Evolutionary conservation across 2,113 vertebrate genomes (phyloP).

Genomic region (Hippocampus abdominalis): DNA sequence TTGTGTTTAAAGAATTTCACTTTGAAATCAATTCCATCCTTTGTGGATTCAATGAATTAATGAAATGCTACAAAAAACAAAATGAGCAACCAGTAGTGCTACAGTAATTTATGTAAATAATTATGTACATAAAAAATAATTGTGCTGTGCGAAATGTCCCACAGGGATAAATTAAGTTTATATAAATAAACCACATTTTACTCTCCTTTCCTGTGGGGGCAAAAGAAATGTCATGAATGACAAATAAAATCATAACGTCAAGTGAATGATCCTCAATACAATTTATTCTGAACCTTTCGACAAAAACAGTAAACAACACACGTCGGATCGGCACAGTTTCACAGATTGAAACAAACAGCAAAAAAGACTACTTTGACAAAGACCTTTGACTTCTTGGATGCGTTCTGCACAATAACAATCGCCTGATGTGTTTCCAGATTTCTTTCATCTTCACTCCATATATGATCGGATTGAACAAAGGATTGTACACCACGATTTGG

Average conservation of each 20-base stretch:
- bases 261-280: neutral
- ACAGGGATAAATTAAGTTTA: neutral
- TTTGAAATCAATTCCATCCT: too few relatives aligned
- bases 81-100: too few relatives aligned
- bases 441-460: constrained; percentile 3
- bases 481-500: constrained; percentile 1
- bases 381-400: neutral
- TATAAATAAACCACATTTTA: neutral
- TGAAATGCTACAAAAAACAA: too few relatives aligned
- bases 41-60: too few relatives aligned
- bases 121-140: too few relatives aligned
- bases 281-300: neutral
- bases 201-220: neutral
- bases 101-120: too few relatives aligned
- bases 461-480: neutral
- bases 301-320: neutral
- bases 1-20: too few relatives aligned
- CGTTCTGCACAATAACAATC: neutral
- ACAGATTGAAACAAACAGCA: neutral
- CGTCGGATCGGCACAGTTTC: neutral
- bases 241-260: neutral
- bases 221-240: neutral
- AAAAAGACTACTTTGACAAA: neutral
- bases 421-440: neutral
- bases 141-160: too few relatives aligned